Base-by-base conservation (phyloP, 2,888 invertebrate species). In the Philereme vetulata region DNA sequence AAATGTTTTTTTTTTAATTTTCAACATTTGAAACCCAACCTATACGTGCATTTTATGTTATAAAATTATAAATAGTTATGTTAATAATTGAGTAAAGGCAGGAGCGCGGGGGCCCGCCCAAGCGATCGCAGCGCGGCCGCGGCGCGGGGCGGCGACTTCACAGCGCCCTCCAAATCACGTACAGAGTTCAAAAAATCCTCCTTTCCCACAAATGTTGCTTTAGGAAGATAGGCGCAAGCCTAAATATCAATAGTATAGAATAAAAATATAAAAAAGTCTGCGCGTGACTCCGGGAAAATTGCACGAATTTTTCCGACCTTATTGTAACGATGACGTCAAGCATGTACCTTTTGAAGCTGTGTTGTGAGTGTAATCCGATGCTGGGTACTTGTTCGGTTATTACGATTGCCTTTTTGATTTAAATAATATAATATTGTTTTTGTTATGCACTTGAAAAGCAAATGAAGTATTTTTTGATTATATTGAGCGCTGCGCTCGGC, bases 251-350 rank as follows among this genome's bases (percentile, higher is more conserved):
- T 61, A 71, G 74, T 68, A 64, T 70, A 42, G 38, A 69, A 70
- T 68, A 72, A 84, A 82, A 80, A 64, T 33, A 9, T 10, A 10
- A 35, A 77, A 77, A 81, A 70, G 62, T 63, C 46, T 9, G 43
- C 74, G 63, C 72, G 68, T 72, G 65, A 72, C 66, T 68, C 66
- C 63, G 71, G 84, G 90, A 91, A 90, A 91, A 91, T 89, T 90
- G 73, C 66, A 76, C 72, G 78, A 90, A 90, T 78, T 86, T 90
- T 90, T 90, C 89, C 91, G 78, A 74, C 77, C 72, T 72, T 77
- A 64, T 71, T 71, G 75, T 54, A 42, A 56, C 10, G 57, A 55
- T 68, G 64, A 64, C 66, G 66, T 65, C 62, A 56, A 51, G 49
- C 56, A 63, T 65, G 61, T 62, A 62, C 60, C 57, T 60, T 51